Evolutionary conservation across 2,797 vertebrate species (phyloP).

Genomic region (Linurgus olivaceus): DNA sequence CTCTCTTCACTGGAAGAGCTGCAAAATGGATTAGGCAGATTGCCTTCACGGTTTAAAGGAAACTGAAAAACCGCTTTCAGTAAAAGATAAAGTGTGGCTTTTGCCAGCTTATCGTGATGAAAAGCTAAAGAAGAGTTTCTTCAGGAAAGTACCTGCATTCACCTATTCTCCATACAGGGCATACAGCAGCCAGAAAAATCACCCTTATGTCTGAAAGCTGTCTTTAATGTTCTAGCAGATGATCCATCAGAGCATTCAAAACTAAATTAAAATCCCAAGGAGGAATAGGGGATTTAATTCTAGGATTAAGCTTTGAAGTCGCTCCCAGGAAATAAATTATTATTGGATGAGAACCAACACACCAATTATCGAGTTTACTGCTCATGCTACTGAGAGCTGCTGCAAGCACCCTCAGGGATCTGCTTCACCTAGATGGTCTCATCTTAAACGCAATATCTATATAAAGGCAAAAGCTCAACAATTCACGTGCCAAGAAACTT

Average conservation of each 20-base stretch:
- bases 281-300: slow-evolving; percentile 62
- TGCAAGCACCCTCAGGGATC: slow-evolving; percentile 15
- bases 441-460: background rate
- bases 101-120: slow-evolving; percentile 27
- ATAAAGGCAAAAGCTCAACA: background rate
- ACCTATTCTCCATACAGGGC: background rate
- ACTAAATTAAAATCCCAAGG: slow-evolving; percentile 66
- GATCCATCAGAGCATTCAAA: slow-evolving; percentile 66
- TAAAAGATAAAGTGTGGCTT: slow-evolving; percentile 44
- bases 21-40: slow-evolving; percentile 46
- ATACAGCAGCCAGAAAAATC: slow-evolving; percentile 23
- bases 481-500: slow-evolving; percentile 1
- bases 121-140: background rate
- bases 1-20: slow-evolving; percentile 13
- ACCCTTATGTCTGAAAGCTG: background rate
- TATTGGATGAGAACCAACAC: slow-evolving; percentile 69
- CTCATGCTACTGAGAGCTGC: slow-evolving; percentile 43
- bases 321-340: slow-evolving; percentile 65
- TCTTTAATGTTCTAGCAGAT: slow-evolving; percentile 34
- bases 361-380: slow-evolving; percentile 68
- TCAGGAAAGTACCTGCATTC: slow-evolving; percentile 11
- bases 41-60: slow-evolving; percentile 51
- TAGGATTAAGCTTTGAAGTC: slow-evolving; percentile 68
- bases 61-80: slow-evolving; percentile 21
- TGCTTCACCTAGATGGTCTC: slow-evolving; percentile 12